Percentiles rank a stretch among this genome's conserved stretches.
Conservation (phyloP, 64 coral and sea anemone species). For the Trachythela sp. region DNA sequence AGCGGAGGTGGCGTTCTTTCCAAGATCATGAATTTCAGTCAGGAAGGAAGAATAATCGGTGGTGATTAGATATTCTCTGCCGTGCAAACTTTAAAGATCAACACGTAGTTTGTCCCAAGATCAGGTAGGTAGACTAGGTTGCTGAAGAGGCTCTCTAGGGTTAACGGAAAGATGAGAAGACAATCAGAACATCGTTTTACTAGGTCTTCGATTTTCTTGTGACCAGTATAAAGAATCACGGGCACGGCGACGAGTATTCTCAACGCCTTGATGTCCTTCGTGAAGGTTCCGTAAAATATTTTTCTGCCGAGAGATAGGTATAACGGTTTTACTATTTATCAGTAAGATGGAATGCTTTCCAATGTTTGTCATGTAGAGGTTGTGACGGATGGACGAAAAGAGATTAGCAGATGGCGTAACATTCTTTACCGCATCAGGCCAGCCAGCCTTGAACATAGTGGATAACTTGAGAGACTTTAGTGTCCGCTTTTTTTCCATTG, state of each 20-base stretch:
- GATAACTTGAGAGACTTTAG: not conserved
- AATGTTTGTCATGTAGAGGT: not conserved
- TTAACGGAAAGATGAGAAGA: not conserved
- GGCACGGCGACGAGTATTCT: slow-evolving; percentile 24
- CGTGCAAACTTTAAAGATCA: slow-evolving; percentile 15
- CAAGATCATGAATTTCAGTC: not conserved
- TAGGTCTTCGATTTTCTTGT: slow-evolving; percentile 19
- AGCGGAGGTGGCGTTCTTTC: not conserved
- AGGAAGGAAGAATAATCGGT: slow-evolving; percentile 17
- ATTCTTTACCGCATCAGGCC: slow-evolving; percentile 6
- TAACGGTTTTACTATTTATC: slow-evolving; percentile 10
- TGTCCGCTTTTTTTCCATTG: not conserved
- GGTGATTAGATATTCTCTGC: slow-evolving; percentile 18
- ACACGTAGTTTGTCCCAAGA: slow-evolving; percentile 14
- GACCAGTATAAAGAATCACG: slow-evolving; percentile 33
- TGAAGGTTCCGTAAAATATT: not conserved
- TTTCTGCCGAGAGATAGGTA: not conserved
- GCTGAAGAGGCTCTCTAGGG: slow-evolving; percentile 1
- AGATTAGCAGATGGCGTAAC: not conserved
- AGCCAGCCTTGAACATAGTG: not conserved
- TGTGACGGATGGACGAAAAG: slow-evolving; percentile 7
- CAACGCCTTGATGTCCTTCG: slow-evolving; percentile 28
- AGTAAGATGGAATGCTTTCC: not conserved
- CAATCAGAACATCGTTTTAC: slow-evolving; percentile 30
- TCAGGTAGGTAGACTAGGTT: not conserved